phyloP scores from a whole-genome alignment of 2,113 vertebrate genomes.

The Ariopsis seemanni region DNA sequence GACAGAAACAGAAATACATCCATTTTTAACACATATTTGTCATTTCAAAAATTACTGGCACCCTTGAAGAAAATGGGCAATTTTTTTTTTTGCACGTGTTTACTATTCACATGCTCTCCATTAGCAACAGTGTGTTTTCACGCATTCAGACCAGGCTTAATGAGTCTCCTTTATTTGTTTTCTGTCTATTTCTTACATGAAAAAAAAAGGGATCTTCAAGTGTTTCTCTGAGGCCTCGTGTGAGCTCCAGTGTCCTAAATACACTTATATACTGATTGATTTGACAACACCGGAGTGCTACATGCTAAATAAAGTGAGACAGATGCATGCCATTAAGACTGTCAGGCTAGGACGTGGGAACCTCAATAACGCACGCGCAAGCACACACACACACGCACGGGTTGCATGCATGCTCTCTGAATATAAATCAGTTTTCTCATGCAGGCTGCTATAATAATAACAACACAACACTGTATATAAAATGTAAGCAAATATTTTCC shows the following conservation, averaged over 20 bases:
- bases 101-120: background rate
- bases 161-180: background rate
- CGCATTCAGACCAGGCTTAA: background rate
- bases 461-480: background rate
- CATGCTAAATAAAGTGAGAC: slow-evolving; percentile 65
- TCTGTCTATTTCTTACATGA: slow-evolving; percentile 13
- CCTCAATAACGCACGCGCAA: slow-evolving; percentile 10
- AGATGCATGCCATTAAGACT: slow-evolving; percentile 62
- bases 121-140: background rate
- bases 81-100: background rate
- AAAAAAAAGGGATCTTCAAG: background rate
- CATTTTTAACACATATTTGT: background rate
- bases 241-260: slow-evolving; percentile 30
- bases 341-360: slow-evolving; percentile 28
- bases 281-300: slow-evolving; percentile 31
- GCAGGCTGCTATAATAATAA: background rate
- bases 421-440: slow-evolving; percentile 11
- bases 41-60: background rate
- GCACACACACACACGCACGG: background rate
- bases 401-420: background rate
- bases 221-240: slow-evolving; percentile 11
- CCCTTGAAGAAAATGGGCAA: background rate
- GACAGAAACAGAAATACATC: background rate
- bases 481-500: background rate
- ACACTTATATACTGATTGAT: slow-evolving; percentile 44